A percentile compares a stretch with the other conserved stretches of the same genome.
These are phyloP conservation scores for Hydrolagus affinis DNA, from an alignment of 2,113 vertebrate species.

Conservation along the genomic window DNA sequence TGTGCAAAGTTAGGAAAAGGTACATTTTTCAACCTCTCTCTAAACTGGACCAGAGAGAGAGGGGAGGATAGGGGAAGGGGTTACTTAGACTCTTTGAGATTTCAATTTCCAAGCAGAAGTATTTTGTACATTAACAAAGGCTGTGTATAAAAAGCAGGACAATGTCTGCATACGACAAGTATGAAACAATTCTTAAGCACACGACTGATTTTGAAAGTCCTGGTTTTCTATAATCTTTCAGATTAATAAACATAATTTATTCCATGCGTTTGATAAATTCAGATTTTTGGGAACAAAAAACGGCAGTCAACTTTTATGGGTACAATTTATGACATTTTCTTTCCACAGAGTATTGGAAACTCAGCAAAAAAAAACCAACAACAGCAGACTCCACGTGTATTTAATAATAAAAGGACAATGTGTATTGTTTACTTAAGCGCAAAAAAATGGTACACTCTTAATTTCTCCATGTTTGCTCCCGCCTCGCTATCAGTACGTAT, in stretches of 20 bases:
- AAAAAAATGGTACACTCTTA: slow-evolving; percentile 29
- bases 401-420: slow-evolving; percentile 28
- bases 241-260: slow-evolving; percentile 23
- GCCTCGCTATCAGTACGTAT: slow-evolving; percentile 25
- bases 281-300: background rate
- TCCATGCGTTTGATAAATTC: background rate
- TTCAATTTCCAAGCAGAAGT: slow-evolving; percentile 4
- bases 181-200: background rate
- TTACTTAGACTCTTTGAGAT: background rate
- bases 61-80: background rate
- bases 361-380: slow-evolving; percentile 6
- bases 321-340: slow-evolving; percentile 23
- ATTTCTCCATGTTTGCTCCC: slow-evolving; percentile 20
- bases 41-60: too few species aligned
- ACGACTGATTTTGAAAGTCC: background rate
- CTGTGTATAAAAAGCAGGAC: background rate
- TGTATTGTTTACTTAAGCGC: slow-evolving; percentile 21
- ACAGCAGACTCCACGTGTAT: background rate
- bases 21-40: too few species aligned
- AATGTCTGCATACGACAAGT: background rate
- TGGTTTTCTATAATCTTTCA: slow-evolving; percentile 17
- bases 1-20: too few species aligned
- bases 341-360: slow-evolving; percentile 11
- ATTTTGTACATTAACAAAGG: slow-evolving; percentile 17
- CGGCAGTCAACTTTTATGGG: slow-evolving; percentile 22